A percentile compares a stretch with the other conserved stretches of the same genome.
Evolutionary conservation across 2,888 invertebrate genomes (phyloP).

Genomic region (Sussaba pulchella): DNA sequence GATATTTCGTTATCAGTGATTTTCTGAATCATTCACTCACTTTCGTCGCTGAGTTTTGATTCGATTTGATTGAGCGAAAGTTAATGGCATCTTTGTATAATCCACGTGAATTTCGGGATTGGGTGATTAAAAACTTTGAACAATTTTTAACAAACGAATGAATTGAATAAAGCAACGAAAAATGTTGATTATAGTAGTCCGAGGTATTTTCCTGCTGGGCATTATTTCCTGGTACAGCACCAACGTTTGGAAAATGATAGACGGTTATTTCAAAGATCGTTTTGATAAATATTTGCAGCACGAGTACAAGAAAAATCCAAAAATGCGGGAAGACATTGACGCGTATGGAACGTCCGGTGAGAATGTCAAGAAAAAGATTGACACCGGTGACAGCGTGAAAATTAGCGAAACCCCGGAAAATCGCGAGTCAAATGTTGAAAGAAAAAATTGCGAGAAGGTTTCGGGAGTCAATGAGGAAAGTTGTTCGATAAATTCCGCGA

Average conservation of each 20-base stretch:
- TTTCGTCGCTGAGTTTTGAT: too few species aligned
- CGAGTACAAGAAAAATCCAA: slow-evolving; percentile 82
- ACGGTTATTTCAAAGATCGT: slow-evolving; percentile 90
- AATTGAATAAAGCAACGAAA: not conserved
- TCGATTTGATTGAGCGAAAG: too few species aligned
- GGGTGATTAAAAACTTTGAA: not conserved
- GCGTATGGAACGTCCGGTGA: slow-evolving; percentile 63
- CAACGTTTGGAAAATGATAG: slow-evolving; percentile 90
- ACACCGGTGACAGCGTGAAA: not conserved
- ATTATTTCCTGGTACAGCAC: slow-evolving; percentile 91
- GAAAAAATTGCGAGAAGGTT: slow-evolving; percentile 28
- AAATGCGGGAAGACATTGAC: slow-evolving; percentile 76
- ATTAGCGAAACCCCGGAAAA: slow-evolving; percentile 38
- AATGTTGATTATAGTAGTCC: slow-evolving; percentile 88
- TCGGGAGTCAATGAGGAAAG: slow-evolving; percentile 49
- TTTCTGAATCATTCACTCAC: too few species aligned
- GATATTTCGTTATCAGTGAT: too few species aligned
- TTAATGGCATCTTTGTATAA: too few species aligned
- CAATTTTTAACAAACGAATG: too few species aligned
- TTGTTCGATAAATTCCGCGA: slow-evolving; percentile 51
- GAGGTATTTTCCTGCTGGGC: slow-evolving; percentile 88
- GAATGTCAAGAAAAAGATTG: slow-evolving; percentile 36
- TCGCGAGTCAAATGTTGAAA: not conserved
- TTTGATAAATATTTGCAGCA: slow-evolving; percentile 87
- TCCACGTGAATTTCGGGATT: too few species aligned